Conservation (phyloP, 2,888 invertebrate species). For the Drosophila planitibia region DNA sequence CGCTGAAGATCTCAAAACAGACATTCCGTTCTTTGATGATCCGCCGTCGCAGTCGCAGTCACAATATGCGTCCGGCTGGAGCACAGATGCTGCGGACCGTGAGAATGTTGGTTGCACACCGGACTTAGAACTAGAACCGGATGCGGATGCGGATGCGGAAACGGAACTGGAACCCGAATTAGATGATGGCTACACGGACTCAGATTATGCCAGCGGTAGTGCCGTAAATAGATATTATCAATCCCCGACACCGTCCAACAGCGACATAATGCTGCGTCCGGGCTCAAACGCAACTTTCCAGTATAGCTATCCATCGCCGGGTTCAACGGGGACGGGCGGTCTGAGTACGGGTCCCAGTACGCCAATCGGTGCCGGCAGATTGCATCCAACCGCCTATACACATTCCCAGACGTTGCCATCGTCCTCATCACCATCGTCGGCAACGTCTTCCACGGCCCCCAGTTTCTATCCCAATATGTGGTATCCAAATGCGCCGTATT, state of each 20-base stretch:
- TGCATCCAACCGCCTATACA: conserved; percentile 47
- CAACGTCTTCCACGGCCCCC: conserved; percentile 11
- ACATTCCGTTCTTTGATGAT: conserved; percentile 77
- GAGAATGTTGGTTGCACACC: conserved; percentile 6
- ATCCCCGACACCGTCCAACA: conserved; percentile 54
- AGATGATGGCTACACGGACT: conserved; percentile 70
- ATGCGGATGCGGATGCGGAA: background rate
- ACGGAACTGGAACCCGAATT: conserved; percentile 36
- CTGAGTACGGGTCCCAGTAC: conserved; percentile 9
- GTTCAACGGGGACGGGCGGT: conserved; percentile 20
- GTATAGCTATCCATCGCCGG: conserved; percentile 69
- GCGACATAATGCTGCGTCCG: conserved; percentile 77
- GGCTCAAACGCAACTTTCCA: conserved; percentile 75
- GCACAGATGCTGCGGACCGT: conserved; percentile 32
- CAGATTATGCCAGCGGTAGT: conserved; percentile 61
- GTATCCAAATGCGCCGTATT: conserved; percentile 82
- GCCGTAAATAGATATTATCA: conserved; percentile 59
- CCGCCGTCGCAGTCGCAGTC: conserved; percentile 30
- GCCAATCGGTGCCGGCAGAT: background rate
- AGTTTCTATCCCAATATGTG: conserved; percentile 81
- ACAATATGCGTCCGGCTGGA: conserved; percentile 34
- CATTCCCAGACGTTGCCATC: conserved; percentile 64
- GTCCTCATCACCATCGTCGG: background rate
- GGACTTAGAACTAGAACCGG: conserved; percentile 4
- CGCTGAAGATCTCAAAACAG: conserved; percentile 71